Evolutionary conservation across 2,797 vertebrate species (phyloP).

Genomic region (Manis pentadactyla): DNA sequence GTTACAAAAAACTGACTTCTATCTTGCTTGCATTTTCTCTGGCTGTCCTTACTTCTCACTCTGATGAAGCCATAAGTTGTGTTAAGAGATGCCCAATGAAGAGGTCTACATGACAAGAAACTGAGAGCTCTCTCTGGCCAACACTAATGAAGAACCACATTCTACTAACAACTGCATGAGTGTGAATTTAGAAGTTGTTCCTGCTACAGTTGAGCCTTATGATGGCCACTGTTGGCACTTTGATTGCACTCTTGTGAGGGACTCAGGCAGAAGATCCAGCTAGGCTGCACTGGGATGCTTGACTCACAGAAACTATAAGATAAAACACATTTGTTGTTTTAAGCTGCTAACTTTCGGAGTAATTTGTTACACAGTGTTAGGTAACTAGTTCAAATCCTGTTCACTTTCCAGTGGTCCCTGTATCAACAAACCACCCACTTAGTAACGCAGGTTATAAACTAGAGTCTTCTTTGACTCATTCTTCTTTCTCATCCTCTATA

Average conservation of each 20-base stretch:
- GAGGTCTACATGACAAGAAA: not conserved
- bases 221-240: not conserved
- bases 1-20: not conserved
- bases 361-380: not conserved
- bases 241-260: not conserved
- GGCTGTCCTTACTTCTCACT: not conserved
- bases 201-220: not conserved
- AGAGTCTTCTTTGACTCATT: not conserved
- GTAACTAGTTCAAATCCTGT: not conserved
- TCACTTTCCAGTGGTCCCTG: not conserved
- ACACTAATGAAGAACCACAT: not conserved
- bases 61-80: not conserved
- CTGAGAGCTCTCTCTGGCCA: not conserved
- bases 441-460: not conserved
- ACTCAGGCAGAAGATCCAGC: not conserved
- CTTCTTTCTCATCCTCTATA: not conserved
- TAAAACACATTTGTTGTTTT: not conserved
- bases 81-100: not conserved
- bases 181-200: not conserved
- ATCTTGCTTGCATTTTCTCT: not conserved
- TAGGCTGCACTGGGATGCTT: not conserved
- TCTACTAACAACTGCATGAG: not conserved
- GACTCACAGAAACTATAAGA: not conserved
- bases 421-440: not conserved
- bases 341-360: not conserved